phyloP scores from a whole-genome alignment of 2,888 invertebrate genomes.

The Diaphora mendica region DNA sequence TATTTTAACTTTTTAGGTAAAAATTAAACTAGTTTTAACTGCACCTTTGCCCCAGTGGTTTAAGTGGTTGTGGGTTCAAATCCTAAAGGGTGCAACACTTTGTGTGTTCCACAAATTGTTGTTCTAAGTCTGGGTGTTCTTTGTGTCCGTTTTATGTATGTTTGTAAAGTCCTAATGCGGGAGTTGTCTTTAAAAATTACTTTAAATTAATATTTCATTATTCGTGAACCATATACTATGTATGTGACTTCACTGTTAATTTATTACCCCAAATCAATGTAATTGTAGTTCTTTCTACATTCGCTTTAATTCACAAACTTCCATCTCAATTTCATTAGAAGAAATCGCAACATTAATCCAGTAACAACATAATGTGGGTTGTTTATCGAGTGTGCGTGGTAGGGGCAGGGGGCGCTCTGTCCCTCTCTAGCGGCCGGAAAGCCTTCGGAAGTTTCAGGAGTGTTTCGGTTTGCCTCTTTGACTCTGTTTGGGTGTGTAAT shows the following conservation, averaged over 20 bases:
- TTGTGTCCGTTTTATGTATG: too few species aligned
- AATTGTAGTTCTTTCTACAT: slow-evolving; percentile 9
- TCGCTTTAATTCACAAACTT: slow-evolving; percentile 17
- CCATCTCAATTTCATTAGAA: slow-evolving; percentile 30
- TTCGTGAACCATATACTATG: not conserved
- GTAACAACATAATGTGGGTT: slow-evolving; percentile 35
- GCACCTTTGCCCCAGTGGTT: too few species aligned
- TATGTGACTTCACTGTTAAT: not conserved
- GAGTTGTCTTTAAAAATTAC: too few species aligned
- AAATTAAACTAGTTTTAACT: too few species aligned
- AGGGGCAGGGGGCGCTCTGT: slow-evolving; percentile 56
- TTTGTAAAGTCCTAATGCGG: too few species aligned
- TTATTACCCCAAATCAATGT: not conserved
- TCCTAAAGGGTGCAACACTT: too few species aligned
- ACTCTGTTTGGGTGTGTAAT: slow-evolving; percentile 85
- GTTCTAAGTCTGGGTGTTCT: too few species aligned
- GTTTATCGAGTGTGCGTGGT: slow-evolving; percentile 65
- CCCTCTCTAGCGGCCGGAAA: slow-evolving; percentile 75
- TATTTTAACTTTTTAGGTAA: not conserved
- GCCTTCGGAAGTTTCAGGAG: slow-evolving; percentile 82
- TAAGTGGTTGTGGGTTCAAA: too few species aligned
- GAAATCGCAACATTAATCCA: slow-evolving; percentile 28
- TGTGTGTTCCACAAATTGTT: too few species aligned
- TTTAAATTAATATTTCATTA: not conserved
- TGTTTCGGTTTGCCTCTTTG: slow-evolving; percentile 85